These are phyloP conservation scores for Podargus strigoides DNA, from an alignment of 2,797 vertebrate species.

Conservation along the genomic window DNA sequence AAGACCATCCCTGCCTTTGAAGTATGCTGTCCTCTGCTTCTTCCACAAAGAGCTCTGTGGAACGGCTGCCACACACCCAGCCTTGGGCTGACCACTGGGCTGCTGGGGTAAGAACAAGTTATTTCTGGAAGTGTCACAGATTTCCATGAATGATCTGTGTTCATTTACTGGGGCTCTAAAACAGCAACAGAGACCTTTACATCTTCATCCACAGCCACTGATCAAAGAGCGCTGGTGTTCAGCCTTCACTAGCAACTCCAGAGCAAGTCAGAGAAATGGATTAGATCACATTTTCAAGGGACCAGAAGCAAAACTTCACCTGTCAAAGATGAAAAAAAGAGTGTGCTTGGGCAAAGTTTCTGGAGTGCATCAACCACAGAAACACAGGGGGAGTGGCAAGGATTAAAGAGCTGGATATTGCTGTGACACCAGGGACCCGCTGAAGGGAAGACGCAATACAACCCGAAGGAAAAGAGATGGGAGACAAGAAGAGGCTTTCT, in stretches of 20 bases:
- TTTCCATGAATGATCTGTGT: background rate
- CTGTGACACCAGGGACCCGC: background rate
- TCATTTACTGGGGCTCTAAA: background rate
- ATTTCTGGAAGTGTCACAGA: background rate
- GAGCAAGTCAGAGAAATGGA: background rate
- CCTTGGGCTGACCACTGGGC: background rate
- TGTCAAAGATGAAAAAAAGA: too few species aligned
- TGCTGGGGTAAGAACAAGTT: background rate
- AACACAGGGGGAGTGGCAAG: too few species aligned
- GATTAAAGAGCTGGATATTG: background rate
- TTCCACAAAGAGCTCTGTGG: background rate
- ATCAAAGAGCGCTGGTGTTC: background rate
- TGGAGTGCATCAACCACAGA: too few species aligned
- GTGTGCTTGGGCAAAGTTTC: background rate
- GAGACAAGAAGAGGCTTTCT: background rate
- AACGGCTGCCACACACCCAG: background rate
- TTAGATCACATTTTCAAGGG: background rate
- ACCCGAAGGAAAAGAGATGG: background rate
- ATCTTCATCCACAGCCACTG: accelerated
- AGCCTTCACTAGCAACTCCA: background rate
- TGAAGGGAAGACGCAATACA: background rate
- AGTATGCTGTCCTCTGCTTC: background rate
- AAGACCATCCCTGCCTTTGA: accelerated
- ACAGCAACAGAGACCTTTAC: background rate
- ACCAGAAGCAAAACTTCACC: background rate